phyloP scores from a whole-genome alignment of 2,113 vertebrate species.

The Zosterops lateralis region DNA sequence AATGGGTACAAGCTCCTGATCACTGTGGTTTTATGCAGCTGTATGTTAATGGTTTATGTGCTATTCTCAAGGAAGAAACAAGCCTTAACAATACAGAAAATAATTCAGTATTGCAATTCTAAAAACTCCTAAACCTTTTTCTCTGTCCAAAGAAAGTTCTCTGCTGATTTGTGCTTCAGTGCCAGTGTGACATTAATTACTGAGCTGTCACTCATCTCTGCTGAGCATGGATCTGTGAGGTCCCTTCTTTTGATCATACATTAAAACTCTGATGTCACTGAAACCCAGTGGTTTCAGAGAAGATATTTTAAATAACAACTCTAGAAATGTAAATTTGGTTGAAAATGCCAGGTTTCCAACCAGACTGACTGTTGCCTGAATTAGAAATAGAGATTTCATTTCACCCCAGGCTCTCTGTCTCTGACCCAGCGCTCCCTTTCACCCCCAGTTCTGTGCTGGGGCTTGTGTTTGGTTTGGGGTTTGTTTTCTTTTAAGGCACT shows the following conservation, averaged over 20 bases:
- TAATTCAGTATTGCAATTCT: neutral
- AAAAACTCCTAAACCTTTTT: neutral
- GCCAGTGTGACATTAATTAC: neutral
- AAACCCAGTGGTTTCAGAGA: neutral
- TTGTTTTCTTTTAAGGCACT: neutral
- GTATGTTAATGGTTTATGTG: accelerated
- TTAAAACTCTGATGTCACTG: neutral
- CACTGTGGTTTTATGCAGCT: neutral
- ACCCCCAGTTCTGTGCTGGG: accelerated
- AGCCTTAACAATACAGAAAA: neutral
- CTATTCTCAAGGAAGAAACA: neutral
- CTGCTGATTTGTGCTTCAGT: neutral
- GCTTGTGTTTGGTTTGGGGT: accelerated
- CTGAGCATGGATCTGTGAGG: neutral
- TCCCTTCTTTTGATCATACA: neutral
- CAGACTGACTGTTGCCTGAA: neutral
- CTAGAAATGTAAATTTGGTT: neutral
- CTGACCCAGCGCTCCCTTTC: neutral
- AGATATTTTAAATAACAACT: neutral
- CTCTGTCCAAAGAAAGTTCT: neutral
- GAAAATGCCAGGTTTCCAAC: neutral
- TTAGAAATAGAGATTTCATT: neutral
- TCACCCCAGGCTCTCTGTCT: neutral
- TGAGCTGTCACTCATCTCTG: neutral
- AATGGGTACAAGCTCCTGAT: neutral